A percentile compares a stretch with the other conserved stretches of the same genome.
Conservation (phyloP, 1,140 invertebrate genomes). For the Campoletis sonorensis region DNA sequence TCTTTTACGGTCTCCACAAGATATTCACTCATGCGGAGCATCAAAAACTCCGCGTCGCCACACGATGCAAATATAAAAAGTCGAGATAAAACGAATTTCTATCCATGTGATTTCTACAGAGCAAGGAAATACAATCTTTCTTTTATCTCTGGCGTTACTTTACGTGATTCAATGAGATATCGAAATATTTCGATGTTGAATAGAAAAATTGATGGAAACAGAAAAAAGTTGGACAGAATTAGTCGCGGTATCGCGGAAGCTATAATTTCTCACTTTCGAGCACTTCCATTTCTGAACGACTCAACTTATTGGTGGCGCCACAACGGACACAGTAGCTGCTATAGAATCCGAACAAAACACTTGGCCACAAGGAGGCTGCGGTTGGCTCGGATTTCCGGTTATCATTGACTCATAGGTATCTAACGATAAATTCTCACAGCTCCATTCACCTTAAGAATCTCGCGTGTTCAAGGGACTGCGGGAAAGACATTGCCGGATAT, state of each 20-base stretch:
- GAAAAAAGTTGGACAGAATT: too few relatives aligned
- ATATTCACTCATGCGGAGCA: conserved; percentile 31
- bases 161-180: too few relatives aligned
- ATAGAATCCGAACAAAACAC: background rate
- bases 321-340: background rate
- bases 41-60: conserved; percentile 50
- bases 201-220: too few relatives aligned
- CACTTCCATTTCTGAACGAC: background rate
- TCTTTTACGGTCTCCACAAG: conserved; percentile 47
- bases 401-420: conserved; percentile 26
- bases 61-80: conserved; percentile 6
- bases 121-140: background rate
- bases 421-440: conserved; percentile 8
- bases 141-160: background rate
- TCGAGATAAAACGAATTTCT: background rate
- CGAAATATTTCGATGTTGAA: too few relatives aligned
- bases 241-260: too few relatives aligned
- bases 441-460: background rate
- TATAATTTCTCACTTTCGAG: background rate
- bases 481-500: conserved; percentile 18
- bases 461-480: background rate
- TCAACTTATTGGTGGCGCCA: background rate
- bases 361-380: background rate
- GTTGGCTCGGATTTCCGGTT: conserved; percentile 28
- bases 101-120: conserved; percentile 55